Evolutionary conservation across 1,140 invertebrate genomes (phyloP).

Genomic region (Ruditapes philippinarum): DNA sequence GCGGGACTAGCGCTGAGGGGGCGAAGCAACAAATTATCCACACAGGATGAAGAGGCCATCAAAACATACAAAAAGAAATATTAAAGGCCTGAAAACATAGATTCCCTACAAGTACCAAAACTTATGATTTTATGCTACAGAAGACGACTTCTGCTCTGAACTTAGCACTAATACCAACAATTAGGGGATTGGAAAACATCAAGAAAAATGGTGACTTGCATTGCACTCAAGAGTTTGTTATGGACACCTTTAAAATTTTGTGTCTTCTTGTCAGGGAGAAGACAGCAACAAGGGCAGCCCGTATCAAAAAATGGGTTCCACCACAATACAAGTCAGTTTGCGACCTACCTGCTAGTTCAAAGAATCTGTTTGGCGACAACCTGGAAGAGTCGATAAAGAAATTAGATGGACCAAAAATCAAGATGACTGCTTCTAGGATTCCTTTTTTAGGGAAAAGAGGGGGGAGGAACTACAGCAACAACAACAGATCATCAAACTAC

Average conservation of each 20-base stretch:
- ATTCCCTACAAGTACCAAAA: neutral
- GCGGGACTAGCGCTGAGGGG: constrained; percentile 12
- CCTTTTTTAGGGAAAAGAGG: constrained; percentile 27
- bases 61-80: neutral
- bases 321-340: constrained; percentile 7
- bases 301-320: neutral
- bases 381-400: neutral
- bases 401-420: neutral
- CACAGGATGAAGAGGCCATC: neutral
- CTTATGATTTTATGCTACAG: neutral
- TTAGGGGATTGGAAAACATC: neutral
- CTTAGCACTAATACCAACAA: neutral
- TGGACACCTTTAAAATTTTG: constrained; percentile 17
- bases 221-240: neutral
- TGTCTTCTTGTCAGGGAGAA: neutral
- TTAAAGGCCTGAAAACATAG: neutral
- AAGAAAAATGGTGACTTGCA: neutral
- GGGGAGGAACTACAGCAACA: neutral
- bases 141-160: neutral
- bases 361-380: neutral
- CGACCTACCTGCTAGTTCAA: neutral
- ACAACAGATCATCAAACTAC: neutral
- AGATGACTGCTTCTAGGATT: neutral
- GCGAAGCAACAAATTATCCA: neutral
- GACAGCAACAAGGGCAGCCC: neutral